Evolutionary conservation across 35 echinoderm and acorn worm genomes (phyloP), one percentile per base, ranked within the genome.

Genomic region (Ophioderma brevispina): DNA sequence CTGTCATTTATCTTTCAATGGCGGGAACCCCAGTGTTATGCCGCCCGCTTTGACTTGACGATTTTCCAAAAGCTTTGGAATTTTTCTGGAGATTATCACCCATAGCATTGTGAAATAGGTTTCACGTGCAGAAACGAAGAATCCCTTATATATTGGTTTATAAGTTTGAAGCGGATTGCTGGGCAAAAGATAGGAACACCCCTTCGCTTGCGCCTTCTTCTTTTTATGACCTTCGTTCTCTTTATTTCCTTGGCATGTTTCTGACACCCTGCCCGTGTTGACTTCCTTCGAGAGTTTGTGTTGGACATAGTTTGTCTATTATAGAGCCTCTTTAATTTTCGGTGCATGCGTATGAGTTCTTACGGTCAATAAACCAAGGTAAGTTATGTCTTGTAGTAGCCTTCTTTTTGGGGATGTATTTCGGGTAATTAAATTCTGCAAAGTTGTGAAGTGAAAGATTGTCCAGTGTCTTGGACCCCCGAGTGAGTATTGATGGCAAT

Each of bases 51-150:
- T 23, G 40, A 56, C 36, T n/a, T 70, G 31, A 86, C 55, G 34
- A 64, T 55, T 25, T 55, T 86, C 84, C 84, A 86, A 50, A 86
- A 86, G 84, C 40, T 34, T 86, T 86, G 4, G 84, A 38, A 33
- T 64, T 86, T 86, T 40, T 34, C 13, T 28, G 31, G 31, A 64
- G 70, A 55, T 35, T 76, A 23, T 82, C 84, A 63, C 64, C 49
- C 1, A 37, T 46, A 17, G 41, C 43, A 39, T 37, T 34, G 55
- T 36, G 33, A 36, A 75, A 38, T 86, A 25, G 10, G 36, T 33
- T 13, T n/a, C 25, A 33, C 33, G 64, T 1, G 55, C 46, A 35
- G 63, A 31, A 34, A 31, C 40, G 0, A 64, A 33, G 10, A 33
- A 36, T 6, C 33, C n/a, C 14, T 86, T 46, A 46, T 25, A 36